Evolutionary conservation across 2,113 vertebrate species (phyloP).

Genomic region (Alces alces): DNA sequence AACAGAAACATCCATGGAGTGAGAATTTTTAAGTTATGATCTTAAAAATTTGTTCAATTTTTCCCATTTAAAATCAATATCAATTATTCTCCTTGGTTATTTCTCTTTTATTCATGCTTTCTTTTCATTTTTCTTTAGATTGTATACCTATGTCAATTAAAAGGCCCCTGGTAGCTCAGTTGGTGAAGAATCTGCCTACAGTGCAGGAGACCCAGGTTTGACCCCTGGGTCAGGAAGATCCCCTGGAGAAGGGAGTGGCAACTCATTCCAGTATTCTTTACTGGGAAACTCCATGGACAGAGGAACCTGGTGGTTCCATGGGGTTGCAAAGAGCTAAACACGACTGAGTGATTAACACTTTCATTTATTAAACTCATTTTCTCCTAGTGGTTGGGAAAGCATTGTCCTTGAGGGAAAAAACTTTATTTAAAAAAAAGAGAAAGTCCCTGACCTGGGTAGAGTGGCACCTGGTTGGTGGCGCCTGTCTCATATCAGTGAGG

Average conservation of each 20-base stretch:
- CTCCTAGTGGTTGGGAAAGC: neutral
- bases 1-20: neutral
- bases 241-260: neutral
- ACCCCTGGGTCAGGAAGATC: neutral
- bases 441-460: no score
- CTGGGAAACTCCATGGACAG: neutral
- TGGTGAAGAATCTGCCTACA: neutral
- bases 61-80: neutral
- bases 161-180: neutral
- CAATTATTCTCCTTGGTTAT: neutral
- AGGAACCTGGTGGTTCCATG: neutral
- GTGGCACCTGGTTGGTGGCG: no score
- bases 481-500: no score
- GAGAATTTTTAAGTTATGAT: neutral
- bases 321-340: neutral
- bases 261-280: neutral
- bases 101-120: neutral
- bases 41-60: neutral
- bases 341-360: neutral
- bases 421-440: neutral
- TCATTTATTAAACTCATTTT: neutral
- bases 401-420: neutral
- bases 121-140: neutral
- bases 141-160: neutral
- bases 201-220: neutral